Base-by-base conservation (phyloP, 2,888 invertebrate species). In the Napeogenes sylphis region DNA sequence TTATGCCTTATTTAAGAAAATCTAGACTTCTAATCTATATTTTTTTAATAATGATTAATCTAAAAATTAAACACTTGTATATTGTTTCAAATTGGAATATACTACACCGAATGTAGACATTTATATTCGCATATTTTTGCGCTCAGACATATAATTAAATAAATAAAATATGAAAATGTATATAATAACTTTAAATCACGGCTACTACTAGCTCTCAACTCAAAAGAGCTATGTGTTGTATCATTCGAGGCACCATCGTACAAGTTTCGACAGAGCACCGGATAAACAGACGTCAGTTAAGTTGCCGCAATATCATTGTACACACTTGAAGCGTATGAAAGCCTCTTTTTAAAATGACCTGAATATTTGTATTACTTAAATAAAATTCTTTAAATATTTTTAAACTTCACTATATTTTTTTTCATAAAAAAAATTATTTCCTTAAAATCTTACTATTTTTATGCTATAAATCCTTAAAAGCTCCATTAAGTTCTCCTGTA, bases 241-340 rank as follows among this genome's bases (percentile, higher is more conserved):
- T 33, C 30, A 60, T 61, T 55, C 55, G 55, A 61, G 55, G 61
- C 58, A 63, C 58, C 65, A 58, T 51, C 46, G 62, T 61, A 68
- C 55, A 69, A 67, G 64, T 67, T 69, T 68, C 65, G 64, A 69
- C 69, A 66, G 62, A 42, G 59, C 64, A 45, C 58, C 62, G 64
- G 61, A 65, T 66, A 68, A 64, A 63, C 64, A 64, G 58, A 60
- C 60, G 62, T 65, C 62, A 59, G 57, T 63, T 59, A 58, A 58
- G 63, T 63, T 63, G 58, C 56, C 58, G 60, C 58, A 62, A 56
- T 65, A 57, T 56, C 42, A 5, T 42, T 42, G 42, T 8, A 58
- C 56, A 56, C 32, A 51, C 33, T 54, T 14, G 21, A 21, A 61
- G 38, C 14, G 10, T 57, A 58, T 42, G 38, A 51, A 53, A 58